A percentile compares a stretch with the other conserved stretches of the same genome.
Evolutionary conservation across 2,888 invertebrate genomes (phyloP).

Genomic region (Ferdinandea cuprea): DNA sequence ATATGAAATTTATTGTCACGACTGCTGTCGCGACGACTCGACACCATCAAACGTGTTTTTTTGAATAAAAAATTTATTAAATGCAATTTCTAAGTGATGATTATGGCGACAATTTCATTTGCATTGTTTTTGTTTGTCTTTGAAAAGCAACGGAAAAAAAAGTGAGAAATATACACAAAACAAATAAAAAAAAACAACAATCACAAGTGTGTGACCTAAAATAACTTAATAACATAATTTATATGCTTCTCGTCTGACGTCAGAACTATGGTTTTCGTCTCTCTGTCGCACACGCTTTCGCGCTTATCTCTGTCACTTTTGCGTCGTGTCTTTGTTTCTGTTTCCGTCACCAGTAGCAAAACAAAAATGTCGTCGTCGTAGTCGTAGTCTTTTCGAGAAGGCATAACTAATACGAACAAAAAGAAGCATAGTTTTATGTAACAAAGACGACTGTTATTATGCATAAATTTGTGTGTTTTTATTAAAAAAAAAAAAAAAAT

Average conservation of each 20-base stretch:
- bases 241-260: conserved; percentile 21
- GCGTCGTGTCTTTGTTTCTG: no score
- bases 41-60: conserved; percentile 26
- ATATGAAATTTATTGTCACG: conserved; percentile 46
- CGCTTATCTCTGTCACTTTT: conserved; percentile 14
- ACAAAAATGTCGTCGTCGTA: neutral
- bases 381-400: conserved; percentile 1
- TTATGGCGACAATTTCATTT: conserved; percentile 12
- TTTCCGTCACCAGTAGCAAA: conserved; percentile 9
- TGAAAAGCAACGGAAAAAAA: neutral
- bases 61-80: conserved; percentile 22
- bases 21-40: neutral
- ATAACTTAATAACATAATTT: conserved; percentile 58
- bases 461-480: neutral
- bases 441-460: neutral
- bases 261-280: neutral
- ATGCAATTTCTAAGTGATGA: conserved; percentile 12
- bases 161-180: no score
- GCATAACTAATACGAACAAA: neutral
- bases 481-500: conserved; percentile 13
- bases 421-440: neutral
- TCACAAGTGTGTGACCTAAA: conserved; percentile 52
- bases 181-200: conserved; percentile 32
- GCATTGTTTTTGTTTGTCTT: conserved; percentile 26
- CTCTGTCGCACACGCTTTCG: neutral